Base-by-base conservation (phyloP, 92 coral and sea anemone genomes). In the Phenganax marumi region DNA sequence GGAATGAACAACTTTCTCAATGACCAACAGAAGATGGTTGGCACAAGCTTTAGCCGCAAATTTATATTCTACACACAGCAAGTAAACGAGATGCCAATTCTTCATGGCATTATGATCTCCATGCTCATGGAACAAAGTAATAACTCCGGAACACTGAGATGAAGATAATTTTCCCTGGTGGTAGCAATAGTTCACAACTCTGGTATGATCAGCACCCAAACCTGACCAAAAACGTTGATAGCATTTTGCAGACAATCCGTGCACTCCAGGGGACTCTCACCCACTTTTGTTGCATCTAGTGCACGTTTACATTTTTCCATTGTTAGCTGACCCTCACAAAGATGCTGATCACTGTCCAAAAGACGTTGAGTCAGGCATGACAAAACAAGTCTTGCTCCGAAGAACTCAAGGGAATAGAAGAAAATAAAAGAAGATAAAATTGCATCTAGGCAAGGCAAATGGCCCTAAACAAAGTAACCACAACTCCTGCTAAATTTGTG, bases 261-360 rank as follows among this genome's bases (percentile, higher is more conserved):
- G 48, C 9, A 68, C 39, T 46, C 74, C 74, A 25, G 83, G 89
- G 0, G 87, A 51, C n/a, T n/a, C 60, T 82, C 82, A 3, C 64
- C 75, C 1, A 53, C 8, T 14, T 50, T 13, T 86, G 82, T 81
- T 17, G 25, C 75, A 12, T 18, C 14, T 7, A 86, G 76, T 18
- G 82, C 87, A 12, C 53, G 49, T 16, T 17, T 43, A 53, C 75
- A 81, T 50, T 86, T 86, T 0, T 54, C 23, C 12, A 23, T 0
- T 7, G 84, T 69, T 16, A 84, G 69, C n/a, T 33, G 18, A 0
- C 85, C 87, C 33, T 87, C 90, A 7, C 84, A 77, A 8, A n/a
- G 52, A 8, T 46, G 23, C 10, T 26, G 24, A 0, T 83, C 81
- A 22, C 39, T 81, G 46, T 25, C 76, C 17, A 73, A 39, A 62